These are phyloP conservation scores for Neopipo cinnamomea DNA, from an alignment of 2,113 vertebrate species.

Conservation along the genomic window DNA sequence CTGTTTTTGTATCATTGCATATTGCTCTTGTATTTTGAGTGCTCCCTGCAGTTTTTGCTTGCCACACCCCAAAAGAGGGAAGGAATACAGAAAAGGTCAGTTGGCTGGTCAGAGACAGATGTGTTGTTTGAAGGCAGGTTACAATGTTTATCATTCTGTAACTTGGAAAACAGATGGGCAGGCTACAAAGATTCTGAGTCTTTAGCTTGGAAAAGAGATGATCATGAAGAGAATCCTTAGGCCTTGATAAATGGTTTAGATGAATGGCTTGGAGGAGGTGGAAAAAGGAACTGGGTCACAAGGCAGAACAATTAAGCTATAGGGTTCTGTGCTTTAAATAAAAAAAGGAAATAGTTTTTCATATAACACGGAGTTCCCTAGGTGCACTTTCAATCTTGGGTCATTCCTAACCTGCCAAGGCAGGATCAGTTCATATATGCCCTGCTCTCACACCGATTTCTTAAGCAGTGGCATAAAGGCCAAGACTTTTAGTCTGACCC, in stretches of 20 bases:
- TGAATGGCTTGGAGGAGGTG: not conserved
- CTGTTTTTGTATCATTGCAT: not conserved
- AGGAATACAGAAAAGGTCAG: not conserved
- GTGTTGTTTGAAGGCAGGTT: not conserved
- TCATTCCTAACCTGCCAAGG: not conserved
- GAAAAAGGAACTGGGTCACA: not conserved
- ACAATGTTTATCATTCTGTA: not conserved
- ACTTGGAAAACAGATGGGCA: not conserved
- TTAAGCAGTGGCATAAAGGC: not conserved
- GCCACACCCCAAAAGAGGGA: not conserved
- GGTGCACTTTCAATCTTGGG: not conserved
- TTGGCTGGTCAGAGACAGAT: fast-evolving
- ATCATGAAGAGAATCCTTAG: not conserved
- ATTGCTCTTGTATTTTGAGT: not conserved
- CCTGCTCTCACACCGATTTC: not conserved
- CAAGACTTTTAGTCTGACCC: not conserved
- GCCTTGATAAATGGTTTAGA: not conserved
- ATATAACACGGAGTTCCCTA: not conserved
- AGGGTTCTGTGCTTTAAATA: not conserved
- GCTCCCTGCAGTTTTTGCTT: not conserved
- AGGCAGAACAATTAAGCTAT: not conserved
- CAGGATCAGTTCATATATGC: fast-evolving
- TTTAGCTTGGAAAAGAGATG: not conserved
- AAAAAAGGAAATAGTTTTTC: not conserved
- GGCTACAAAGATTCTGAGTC: not conserved